These are phyloP conservation scores for Cheilosia soror DNA, from an alignment of 2,888 invertebrate genomes.

Conservation along the genomic window DNA sequence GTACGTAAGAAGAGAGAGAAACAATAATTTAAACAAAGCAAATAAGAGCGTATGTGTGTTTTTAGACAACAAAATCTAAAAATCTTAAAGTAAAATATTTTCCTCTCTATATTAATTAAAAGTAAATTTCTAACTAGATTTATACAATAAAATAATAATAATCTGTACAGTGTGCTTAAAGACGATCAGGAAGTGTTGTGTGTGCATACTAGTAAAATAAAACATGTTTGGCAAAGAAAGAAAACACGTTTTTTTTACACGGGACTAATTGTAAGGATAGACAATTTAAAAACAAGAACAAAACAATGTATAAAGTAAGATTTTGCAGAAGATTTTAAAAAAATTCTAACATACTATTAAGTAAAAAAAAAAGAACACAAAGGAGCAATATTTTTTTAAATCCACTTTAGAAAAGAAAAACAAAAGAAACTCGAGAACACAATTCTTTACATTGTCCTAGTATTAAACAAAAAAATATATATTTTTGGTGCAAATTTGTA, in stretches of 20 bases:
- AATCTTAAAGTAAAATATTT: constrained; percentile 24
- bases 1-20: constrained; percentile 30
- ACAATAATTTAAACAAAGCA: constrained; percentile 54
- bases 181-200: constrained; percentile 72
- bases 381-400: constrained; percentile 71
- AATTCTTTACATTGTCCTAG: constrained; percentile 49
- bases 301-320: constrained; percentile 32
- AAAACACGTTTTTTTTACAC: constrained; percentile 53
- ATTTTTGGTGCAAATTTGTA: constrained; percentile 65
- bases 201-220: constrained; percentile 39
- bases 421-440: constrained; percentile 15
- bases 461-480: constrained; percentile 31
- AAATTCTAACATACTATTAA: constrained; percentile 32
- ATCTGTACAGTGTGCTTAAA: constrained; percentile 69
- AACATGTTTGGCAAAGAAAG: constrained; percentile 32
- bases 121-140: constrained; percentile 36
- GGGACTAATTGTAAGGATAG: constrained; percentile 63
- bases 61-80: constrained; percentile 33
- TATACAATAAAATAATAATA: constrained; percentile 38
- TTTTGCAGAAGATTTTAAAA: constrained; percentile 37
- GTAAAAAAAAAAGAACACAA: constrained; percentile 12
- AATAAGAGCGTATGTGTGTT: constrained; percentile 48
- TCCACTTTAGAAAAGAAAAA: constrained; percentile 40
- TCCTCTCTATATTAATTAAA: constrained; percentile 49
- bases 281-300: constrained; percentile 4